phyloP scores from a whole-genome alignment of 1,140 invertebrate species.

The Cardiocondyla obscurior region DNA sequence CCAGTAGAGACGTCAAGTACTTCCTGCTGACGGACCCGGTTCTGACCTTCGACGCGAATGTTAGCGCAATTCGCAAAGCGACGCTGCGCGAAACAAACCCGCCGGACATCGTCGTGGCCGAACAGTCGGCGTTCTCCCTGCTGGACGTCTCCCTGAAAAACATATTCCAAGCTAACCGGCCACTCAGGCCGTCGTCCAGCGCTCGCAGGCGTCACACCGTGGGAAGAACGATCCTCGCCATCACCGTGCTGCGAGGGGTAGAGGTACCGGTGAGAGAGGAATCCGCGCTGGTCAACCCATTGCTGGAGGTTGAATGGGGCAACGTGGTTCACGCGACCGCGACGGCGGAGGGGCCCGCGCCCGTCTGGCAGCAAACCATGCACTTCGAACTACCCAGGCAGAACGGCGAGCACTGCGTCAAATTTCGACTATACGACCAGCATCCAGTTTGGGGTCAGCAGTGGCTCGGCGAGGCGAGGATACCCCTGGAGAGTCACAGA shows the following conservation, averaged over 20 bases:
- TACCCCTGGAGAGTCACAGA: constrained; percentile 77
- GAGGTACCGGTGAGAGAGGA: constrained; percentile 82
- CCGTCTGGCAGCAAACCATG: constrained; percentile 81
- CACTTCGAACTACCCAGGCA: constrained; percentile 77
- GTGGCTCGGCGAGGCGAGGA: constrained; percentile 80
- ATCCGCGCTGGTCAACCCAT: constrained; percentile 78
- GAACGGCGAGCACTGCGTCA: constrained; percentile 74
- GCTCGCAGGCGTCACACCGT: constrained; percentile 60
- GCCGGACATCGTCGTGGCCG: constrained; percentile 75
- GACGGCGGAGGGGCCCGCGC: constrained; percentile 78
- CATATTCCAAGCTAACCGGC: constrained; percentile 74
- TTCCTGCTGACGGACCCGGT: constrained; percentile 75
- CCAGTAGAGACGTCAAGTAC: constrained; percentile 67
- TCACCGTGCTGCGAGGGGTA: constrained; percentile 79
- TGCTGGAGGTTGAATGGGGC: constrained; percentile 81
- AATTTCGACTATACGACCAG: constrained; percentile 79
- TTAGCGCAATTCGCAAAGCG: constrained; percentile 5
- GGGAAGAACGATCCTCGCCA: constrained; percentile 75
- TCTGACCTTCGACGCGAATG: constrained; percentile 58
- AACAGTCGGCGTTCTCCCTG: constrained; percentile 77
- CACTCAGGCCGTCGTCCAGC: constrained; percentile 65
- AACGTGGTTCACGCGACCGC: constrained; percentile 71
- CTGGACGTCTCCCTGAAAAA: constrained; percentile 73
- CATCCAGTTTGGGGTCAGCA: constrained; percentile 82
- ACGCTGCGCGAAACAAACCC: constrained; percentile 48